Conservation (phyloP, 2,888 invertebrate species). For the Eucriotettix oculatus region DNA sequence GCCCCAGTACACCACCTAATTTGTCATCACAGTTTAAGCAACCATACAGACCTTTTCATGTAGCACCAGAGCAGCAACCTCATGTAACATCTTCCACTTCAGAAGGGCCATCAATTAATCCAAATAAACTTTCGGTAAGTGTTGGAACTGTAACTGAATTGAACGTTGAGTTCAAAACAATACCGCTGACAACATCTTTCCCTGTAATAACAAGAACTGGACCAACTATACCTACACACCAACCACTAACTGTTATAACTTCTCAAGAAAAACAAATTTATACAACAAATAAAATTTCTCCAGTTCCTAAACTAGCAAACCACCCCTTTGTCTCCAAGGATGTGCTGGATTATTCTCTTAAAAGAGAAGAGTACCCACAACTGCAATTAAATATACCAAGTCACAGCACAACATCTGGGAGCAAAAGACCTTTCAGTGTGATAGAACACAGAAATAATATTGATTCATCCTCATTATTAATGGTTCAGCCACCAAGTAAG, state of each 20-base stretch:
- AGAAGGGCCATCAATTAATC: neutral
- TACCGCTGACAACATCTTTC: neutral
- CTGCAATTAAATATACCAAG: neutral
- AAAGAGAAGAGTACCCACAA: slow-evolving; percentile 7
- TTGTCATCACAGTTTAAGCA: slow-evolving; percentile 9
- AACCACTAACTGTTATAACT: slow-evolving; percentile 12
- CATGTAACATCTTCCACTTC: slow-evolving; percentile 1
- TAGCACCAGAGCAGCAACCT: slow-evolving; percentile 3
- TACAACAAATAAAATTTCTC: neutral
- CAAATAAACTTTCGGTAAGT: neutral
- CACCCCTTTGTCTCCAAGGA: slow-evolving; percentile 6
- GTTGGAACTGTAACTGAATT: slow-evolving; percentile 1
- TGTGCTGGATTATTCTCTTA: slow-evolving; percentile 16
- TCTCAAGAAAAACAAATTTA: neutral
- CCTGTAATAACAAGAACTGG: neutral
- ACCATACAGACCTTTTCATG: neutral
- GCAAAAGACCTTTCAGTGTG: neutral
- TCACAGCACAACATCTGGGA: neutral
- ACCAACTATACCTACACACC: neutral
- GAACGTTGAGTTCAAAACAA: slow-evolving; percentile 8
- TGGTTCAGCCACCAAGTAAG: neutral
- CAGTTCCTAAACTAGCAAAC: neutral
- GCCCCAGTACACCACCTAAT: slow-evolving; percentile 3
- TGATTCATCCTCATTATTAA: neutral
- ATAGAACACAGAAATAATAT: neutral